Base-by-base conservation (phyloP, 2,113 vertebrate species). In the Heliornis fulica region DNA sequence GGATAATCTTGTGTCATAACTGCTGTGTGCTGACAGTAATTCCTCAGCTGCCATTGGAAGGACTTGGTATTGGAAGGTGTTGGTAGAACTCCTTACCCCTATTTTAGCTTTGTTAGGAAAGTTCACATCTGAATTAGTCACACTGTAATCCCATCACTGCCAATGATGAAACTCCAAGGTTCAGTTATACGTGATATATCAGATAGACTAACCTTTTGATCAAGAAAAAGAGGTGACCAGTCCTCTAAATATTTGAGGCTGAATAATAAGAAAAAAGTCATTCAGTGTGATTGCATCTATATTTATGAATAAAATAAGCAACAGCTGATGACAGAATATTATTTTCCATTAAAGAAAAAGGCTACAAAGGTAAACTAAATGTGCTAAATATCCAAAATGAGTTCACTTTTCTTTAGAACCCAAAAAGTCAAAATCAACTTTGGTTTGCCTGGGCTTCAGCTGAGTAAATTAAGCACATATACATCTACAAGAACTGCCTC, bases 111-210 rank as follows among this genome's bases (percentile, higher is more conserved):
- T 82, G 1, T 74, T 29, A 48, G 21, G 18, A 40, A 60, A 9
- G 4, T 40, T 9, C 41, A 51, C 23, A 53, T 57, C 17, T 66
- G 66, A 71, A 63, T 32, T 28, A 50, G 10, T 59, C 25, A 20
- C 1, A 1, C 8, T 29, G 2, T 11, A 31, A 32, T 81, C 17
- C 31, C 29, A 32, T 25, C 8, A 19, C 5, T 48, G 21, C 4
- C 51, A 66, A 19, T 2, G 20, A 63, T 41, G 38, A 71, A 70
- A 83, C 48, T 54, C 65, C 40, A 76, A 11, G 23, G 18, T 82
- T 54, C 36, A 65, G 5, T n/a, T 48, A 32, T 28, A 5, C 9
- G 2, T 36, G 16, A 15, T 54, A 7, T 28, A 61, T 32, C 32
- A n/a, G 45, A 14, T 12, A 15, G 15, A n/a, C 3, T 11, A 32